A percentile compares a stretch with the other conserved stretches of the same genome.
Conservation (phyloP, 92 coral and sea anemone genomes). For the Umimayanthus kanabou region DNA sequence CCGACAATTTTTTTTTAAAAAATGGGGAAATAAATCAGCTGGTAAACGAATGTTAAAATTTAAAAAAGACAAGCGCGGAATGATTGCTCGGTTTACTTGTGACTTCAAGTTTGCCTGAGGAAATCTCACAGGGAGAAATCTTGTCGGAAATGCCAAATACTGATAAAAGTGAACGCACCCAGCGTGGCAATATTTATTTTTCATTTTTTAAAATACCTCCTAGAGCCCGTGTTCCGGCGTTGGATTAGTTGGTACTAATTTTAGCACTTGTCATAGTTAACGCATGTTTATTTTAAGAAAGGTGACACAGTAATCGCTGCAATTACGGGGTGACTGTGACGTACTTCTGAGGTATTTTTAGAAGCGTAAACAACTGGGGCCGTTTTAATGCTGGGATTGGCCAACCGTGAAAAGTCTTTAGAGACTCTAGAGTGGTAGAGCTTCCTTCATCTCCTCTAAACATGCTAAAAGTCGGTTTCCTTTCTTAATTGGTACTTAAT, state of each 20-base stretch:
- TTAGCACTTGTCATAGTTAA: neutral
- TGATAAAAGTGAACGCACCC: neutral
- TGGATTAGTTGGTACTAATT: neutral
- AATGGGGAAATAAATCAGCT: neutral
- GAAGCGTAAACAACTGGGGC: neutral
- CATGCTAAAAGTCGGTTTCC: neutral
- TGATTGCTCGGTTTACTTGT: neutral
- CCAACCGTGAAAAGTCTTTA: neutral
- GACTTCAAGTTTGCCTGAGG: conserved; percentile 1
- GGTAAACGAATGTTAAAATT: neutral
- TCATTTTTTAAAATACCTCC: conserved; percentile 28
- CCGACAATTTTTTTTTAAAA: neutral
- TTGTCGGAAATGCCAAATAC: conserved; percentile 37
- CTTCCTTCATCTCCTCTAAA: neutral
- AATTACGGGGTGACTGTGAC: neutral
- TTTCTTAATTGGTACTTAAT: neutral
- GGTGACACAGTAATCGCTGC: neutral
- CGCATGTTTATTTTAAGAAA: neutral
- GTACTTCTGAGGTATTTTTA: conserved; percentile 19
- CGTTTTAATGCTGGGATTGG: neutral
- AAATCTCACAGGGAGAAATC: conserved; percentile 22
- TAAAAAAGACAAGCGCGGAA: neutral
- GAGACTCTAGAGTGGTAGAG: neutral
- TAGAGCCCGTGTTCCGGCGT: conserved; percentile 23
- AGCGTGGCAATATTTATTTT: conserved; percentile 16